Base-by-base conservation (phyloP, 2,888 invertebrate species). In the Rhyacophila evoluta region DNA sequence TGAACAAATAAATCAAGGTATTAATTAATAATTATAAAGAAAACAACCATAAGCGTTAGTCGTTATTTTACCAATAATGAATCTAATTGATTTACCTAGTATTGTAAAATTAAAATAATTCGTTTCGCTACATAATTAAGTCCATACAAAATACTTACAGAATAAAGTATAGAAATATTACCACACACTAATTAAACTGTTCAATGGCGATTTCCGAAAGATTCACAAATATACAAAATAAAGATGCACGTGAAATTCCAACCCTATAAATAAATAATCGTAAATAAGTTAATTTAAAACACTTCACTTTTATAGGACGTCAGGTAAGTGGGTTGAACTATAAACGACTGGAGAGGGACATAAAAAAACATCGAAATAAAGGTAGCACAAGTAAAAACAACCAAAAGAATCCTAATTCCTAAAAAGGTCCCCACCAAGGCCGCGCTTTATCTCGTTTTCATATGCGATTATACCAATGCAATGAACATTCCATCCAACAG, bases 351-450 rank as follows among this genome's bases (percentile, higher is more conserved):
- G 19, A 15, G 8, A 3, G 33, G n/a, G n/a, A 72, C n/a, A 33
- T 11, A 33, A 37, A 36, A 55, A 55, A 39, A 25, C 2, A 33
- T 6, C 2, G 8, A 19, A 55, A 55, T 41, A 41, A 19, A 25
- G 55, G 55, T 55, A 55, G 8, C 55, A 55, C 19, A 12, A 55
- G 10, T 15, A 72, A 36, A 55, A 67, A 77, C 55, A 37, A 55
- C 41, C 15, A 55, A 72, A 72, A 67, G 72, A 12, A 68, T 39
- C 67, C 28, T 28, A 29, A 67, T 27, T 33, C 67, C 28, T 19
- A 72, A 72, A 72, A 77, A 68, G 76, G 55, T 77, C 68, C 28
- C 29, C n/a, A 29, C n/a, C 72, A 77, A 77, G 72, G 77, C 19
- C 68, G 72, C 28, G 55, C 38, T 72, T 77, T 72, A 68, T 72